These are phyloP conservation scores for Helostoma temminkii DNA, from an alignment of 2,797 vertebrate species.

Conservation along the genomic window DNA sequence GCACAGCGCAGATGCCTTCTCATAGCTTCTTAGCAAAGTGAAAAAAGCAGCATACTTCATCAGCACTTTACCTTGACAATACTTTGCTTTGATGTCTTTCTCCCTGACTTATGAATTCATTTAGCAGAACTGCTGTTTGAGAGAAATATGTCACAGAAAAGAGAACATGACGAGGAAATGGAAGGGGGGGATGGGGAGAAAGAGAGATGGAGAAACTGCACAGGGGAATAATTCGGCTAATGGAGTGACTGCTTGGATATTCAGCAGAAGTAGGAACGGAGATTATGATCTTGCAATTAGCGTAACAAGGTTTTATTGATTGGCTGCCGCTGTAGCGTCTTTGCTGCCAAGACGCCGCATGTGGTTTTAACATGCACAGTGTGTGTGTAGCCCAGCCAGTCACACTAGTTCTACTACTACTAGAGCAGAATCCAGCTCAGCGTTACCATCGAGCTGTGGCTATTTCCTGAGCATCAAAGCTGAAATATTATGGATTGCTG, in stretches of 20 bases:
- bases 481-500: constrained; percentile 70
- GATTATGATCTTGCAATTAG: constrained; percentile 90
- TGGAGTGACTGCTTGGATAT: constrained; percentile 86
- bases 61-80: constrained; percentile 82
- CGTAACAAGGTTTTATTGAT: constrained; percentile 89
- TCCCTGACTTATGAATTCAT: constrained; percentile 81
- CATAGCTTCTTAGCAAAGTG: constrained; percentile 59
- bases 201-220: constrained; percentile 70
- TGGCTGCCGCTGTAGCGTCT: constrained; percentile 80
- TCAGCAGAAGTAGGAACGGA: constrained; percentile 83
- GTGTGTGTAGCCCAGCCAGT: constrained; percentile 64
- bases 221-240: constrained; percentile 85
- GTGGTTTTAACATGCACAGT: constrained; percentile 81
- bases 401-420: constrained; percentile 44
- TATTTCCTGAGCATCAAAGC: constrained; percentile 69
- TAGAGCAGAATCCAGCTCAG: constrained; percentile 47
- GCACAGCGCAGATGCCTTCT: constrained; percentile 60
- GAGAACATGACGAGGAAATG: constrained; percentile 45
- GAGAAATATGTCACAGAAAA: constrained; percentile 76
- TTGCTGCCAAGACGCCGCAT: constrained; percentile 81
- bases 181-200: constrained; percentile 24
- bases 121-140: constrained; percentile 81
- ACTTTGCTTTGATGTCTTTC: constrained; percentile 78
- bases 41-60: constrained; percentile 73
- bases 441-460: constrained; percentile 44